Conservation (phyloP, 2,113 vertebrate species). For the Polyodon spathula region DNA sequence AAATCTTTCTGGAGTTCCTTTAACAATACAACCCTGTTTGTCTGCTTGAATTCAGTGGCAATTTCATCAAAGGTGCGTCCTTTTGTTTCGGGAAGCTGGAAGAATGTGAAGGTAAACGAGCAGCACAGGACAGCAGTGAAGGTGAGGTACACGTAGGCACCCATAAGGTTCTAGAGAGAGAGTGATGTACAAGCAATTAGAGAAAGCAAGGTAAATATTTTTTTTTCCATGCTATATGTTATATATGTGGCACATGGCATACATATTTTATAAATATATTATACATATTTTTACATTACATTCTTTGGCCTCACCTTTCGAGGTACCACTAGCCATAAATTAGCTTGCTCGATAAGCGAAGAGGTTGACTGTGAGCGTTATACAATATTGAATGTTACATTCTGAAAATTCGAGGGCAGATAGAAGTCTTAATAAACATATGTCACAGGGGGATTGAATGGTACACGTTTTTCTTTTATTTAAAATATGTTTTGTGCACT, state of each 20-base stretch:
- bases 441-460: too few relatives aligned
- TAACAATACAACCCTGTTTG: slow-evolving; percentile 48
- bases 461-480: too few relatives aligned
- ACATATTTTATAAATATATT: too few relatives aligned
- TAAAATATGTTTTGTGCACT: too few relatives aligned
- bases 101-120: slow-evolving; percentile 47
- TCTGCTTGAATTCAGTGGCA: slow-evolving; percentile 52
- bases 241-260: background rate
- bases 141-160: slow-evolving; percentile 55
- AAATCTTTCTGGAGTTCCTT: slow-evolving; percentile 40
- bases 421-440: too few relatives aligned
- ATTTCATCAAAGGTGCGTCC: slow-evolving; percentile 63
- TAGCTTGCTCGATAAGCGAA: too few relatives aligned
- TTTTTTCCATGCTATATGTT: background rate
- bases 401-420: too few relatives aligned
- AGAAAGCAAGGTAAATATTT: background rate
- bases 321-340: too few relatives aligned
- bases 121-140: slow-evolving; percentile 47
- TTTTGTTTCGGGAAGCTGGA: slow-evolving; percentile 58
- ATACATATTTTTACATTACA: too few relatives aligned
- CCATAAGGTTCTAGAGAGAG: slow-evolving; percentile 46
- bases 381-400: too few relatives aligned
- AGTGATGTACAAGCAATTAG: background rate
- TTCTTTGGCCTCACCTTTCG: too few relatives aligned
- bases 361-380: too few relatives aligned